Evolutionary conservation across 2,888 invertebrate species (phyloP), one percentile per base, ranked within the genome.

Genomic region (Drosophila nr. fundita): DNA sequence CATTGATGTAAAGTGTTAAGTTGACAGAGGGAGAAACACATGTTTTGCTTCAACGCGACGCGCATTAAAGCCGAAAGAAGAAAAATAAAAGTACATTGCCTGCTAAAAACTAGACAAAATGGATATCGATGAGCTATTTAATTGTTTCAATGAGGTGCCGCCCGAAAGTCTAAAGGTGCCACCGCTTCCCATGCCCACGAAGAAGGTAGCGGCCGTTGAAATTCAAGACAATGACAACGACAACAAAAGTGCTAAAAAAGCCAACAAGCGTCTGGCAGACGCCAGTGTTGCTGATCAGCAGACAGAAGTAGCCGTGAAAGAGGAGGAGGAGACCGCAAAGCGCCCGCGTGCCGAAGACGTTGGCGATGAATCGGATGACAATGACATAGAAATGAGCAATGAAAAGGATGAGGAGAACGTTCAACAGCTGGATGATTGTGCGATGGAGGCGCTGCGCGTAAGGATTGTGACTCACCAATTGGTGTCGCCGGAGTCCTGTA

Each of bases 401-500:
- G 68, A 66, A 34, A 64, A 70, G 2, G 69, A 72, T 1, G 18
- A 40, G 50, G 4, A 55, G 2, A 73, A 75, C 4, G 65, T 21
- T 21, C 45, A 45, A 21, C 21, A 76, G 13, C 68, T 92, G 24
- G 92, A 93, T 58, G 92, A 92, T 63, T 89, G 87, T 89, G 97
- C 97, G 88, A 93, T 97, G 79, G 96, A 97, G 54, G 96, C 97
- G 68, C 94, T 97, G 42, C 95, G 95, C 73, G 96, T 97, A 13
- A 95, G 98, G 63, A 97, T 99, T 78, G 95, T 96, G 62, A 96
- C 99, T 29, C 98, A 98, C 92, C 96, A 96, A 4, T 95, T 99
- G 69, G 97, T 98, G 86, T 97, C 98, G 0, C 95, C 97, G 42
- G 98, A 98, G 89, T 97, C 98, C 0, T 99, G 99, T 92, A 97